Evolutionary conservation across 2,113 vertebrate species (phyloP).

Genomic region (Aphelocoma coerulescens): DNA sequence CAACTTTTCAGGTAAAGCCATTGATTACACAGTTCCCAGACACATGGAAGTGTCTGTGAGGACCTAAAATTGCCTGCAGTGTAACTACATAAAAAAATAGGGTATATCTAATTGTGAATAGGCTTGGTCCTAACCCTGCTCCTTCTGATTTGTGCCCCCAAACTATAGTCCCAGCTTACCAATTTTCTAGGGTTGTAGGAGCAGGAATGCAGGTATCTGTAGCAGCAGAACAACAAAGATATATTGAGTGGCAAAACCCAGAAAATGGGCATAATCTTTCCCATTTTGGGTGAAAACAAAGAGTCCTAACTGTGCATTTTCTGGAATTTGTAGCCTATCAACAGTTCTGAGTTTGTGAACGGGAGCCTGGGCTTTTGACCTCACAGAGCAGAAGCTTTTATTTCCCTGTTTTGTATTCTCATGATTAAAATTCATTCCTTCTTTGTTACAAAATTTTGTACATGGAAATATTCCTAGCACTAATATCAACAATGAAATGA

Average conservation of each 20-base stretch:
- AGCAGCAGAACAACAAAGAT: not conserved
- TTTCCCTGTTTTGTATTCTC: not conserved
- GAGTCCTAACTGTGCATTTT: rapidly evolving
- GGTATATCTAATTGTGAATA: not conserved
- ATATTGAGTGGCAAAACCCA: not conserved
- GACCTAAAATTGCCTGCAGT: not conserved
- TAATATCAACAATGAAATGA: not conserved
- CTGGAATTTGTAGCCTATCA: not conserved
- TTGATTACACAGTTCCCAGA: not conserved
- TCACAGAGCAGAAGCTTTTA: not conserved
- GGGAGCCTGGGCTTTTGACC: not conserved
- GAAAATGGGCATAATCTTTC: not conserved
- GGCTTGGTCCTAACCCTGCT: not conserved
- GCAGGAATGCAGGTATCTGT: not conserved
- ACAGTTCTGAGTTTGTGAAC: not conserved
- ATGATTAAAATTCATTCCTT: not conserved
- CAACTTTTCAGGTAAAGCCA: not conserved
- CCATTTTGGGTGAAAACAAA: not conserved
- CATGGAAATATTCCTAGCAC: not conserved
- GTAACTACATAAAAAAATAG: not conserved
- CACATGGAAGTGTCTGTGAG: not conserved
- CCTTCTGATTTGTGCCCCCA: not conserved
- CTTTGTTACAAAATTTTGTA: not conserved
- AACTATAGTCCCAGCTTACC: not conserved
- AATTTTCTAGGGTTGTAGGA: not conserved